phyloP scores from a whole-genome alignment of 2,113 vertebrate species.

The Emydura subglobosa region DNA sequence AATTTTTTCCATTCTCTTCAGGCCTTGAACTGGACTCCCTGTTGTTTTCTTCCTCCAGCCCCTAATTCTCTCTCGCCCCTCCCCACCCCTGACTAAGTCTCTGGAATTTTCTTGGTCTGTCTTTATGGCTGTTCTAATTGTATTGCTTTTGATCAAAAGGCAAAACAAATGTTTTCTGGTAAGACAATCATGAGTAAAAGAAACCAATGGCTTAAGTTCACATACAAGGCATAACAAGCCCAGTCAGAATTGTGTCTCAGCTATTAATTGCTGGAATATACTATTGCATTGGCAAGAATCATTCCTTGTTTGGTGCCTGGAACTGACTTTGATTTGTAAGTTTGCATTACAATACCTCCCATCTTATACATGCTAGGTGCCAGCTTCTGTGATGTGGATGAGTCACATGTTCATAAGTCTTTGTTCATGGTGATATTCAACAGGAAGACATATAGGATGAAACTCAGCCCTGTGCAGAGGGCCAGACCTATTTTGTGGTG shows the following conservation, averaged over 20 bases:
- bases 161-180: slow-evolving; percentile 37
- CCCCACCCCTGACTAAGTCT: neutral
- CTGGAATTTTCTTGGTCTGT: neutral
- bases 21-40: neutral
- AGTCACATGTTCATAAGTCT: neutral
- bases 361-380: neutral
- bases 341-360: neutral
- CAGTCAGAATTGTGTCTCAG: neutral
- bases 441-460: neutral
- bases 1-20: neutral
- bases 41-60: neutral
- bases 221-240: neutral
- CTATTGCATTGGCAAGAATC: neutral
- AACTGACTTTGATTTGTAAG: neutral
- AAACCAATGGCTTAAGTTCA: slow-evolving; percentile 17
- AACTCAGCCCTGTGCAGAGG: neutral
- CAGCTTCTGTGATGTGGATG: neutral
- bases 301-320: neutral
- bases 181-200: neutral
- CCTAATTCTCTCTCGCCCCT: neutral
- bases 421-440: neutral
- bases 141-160: neutral
- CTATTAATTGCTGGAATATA: slow-evolving; percentile 1
- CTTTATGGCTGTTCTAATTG: neutral
- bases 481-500: neutral